A percentile compares a stretch with the other conserved stretches of the same genome.
Evolutionary conservation across 2,888 invertebrate genomes (phyloP).

Genomic region (Thysanoteuthis rhombus): DNA sequence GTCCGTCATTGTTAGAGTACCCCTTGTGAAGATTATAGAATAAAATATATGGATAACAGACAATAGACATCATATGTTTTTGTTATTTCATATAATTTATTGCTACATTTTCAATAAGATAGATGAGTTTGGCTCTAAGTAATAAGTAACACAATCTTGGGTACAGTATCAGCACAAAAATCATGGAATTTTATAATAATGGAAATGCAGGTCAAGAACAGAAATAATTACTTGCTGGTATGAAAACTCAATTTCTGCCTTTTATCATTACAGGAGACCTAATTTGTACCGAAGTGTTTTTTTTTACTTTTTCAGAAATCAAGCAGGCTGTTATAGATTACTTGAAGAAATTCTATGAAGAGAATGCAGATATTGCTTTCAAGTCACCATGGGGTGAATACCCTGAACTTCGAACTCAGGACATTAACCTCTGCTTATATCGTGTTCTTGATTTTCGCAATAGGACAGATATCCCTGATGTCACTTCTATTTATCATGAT

Average conservation of each 20-base stretch:
- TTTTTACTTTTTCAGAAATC: constrained; percentile 18
- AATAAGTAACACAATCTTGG: no score
- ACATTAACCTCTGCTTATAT: constrained; percentile 13
- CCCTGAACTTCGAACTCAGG: constrained; percentile 29
- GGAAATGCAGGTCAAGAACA: background rate
- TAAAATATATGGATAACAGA: no score
- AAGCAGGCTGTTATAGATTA: background rate
- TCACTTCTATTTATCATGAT: constrained; percentile 16
- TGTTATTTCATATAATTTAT: no score
- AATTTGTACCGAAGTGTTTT: background rate
- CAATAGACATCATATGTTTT: no score
- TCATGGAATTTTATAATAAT: no score
- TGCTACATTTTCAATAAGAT: no score
- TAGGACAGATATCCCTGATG: constrained; percentile 13
- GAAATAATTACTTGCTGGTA: background rate
- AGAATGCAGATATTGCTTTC: background rate
- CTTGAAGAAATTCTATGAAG: constrained; percentile 22
- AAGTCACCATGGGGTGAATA: constrained; percentile 25
- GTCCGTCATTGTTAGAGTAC: no score
- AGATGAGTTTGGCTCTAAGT: no score
- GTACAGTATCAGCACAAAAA: background rate
- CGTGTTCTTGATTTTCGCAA: constrained; percentile 23
- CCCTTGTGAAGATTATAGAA: no score
- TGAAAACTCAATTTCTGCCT: background rate
- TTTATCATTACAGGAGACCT: background rate